Conservation (phyloP, 2,888 invertebrate genomes). For the Ectemnius lituratus region DNA sequence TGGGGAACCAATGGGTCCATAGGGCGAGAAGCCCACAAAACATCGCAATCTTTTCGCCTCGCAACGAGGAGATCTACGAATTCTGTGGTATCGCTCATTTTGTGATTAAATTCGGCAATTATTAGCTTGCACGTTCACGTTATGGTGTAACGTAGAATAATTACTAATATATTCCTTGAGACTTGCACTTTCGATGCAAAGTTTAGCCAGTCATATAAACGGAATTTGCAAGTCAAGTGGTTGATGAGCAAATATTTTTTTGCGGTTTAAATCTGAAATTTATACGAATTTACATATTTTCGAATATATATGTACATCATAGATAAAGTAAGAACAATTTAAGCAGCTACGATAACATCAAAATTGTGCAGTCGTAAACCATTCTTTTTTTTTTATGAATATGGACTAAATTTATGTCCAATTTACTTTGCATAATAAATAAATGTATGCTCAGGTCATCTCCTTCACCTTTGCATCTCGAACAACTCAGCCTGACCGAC, state of each 20-base stretch:
- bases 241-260: not conserved
- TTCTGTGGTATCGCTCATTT: slow-evolving; percentile 59
- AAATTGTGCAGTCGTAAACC: too few relatives aligned
- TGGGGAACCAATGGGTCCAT: slow-evolving; percentile 85
- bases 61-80: slow-evolving; percentile 83
- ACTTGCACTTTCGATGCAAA: too few relatives aligned
- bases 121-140: not conserved
- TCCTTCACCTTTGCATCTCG: too few relatives aligned
- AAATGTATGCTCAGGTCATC: too few relatives aligned
- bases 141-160: not conserved
- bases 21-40: slow-evolving; percentile 82
- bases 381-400: not conserved
- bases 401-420: not conserved
- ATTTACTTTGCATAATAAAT: too few relatives aligned
- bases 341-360: too few relatives aligned
- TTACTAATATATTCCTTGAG: too few relatives aligned
- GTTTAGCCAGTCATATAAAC: not conserved
- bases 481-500: too few relatives aligned
- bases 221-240: not conserved
- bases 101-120: not conserved
- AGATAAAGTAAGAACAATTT: not conserved
- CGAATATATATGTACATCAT: not conserved
- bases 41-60: slow-evolving; percentile 81
- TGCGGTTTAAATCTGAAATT: not conserved
- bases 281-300: not conserved